Percentiles rank a stretch among this genome's conserved stretches.
Conservation (phyloP, 2,797 vertebrate species). For the Cuniculus paca region DNA sequence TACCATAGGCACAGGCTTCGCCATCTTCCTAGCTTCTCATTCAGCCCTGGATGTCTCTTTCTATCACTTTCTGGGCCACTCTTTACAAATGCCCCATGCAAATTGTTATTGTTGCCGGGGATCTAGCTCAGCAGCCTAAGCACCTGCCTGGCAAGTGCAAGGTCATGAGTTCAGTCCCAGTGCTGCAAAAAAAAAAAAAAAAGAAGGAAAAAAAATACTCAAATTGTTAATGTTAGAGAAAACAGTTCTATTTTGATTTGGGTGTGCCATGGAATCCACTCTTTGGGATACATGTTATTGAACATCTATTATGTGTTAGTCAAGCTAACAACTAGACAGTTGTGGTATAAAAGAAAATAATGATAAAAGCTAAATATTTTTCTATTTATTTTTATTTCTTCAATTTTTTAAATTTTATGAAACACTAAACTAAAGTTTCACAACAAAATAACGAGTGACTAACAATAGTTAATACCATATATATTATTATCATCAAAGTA, state of each 20-base stretch:
- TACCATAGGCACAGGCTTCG: background rate
- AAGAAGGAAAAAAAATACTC: too few species aligned
- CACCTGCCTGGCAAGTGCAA: too few species aligned
- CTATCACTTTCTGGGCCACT: background rate
- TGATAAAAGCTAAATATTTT: background rate
- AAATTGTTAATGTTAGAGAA: background rate
- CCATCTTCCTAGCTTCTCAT: background rate
- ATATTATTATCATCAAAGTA: background rate
- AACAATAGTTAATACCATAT: background rate
- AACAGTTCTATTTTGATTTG: background rate
- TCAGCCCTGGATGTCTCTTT: too few species aligned
- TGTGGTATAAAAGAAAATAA: background rate
- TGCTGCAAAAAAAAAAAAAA: too few species aligned
- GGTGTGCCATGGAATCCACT: background rate
- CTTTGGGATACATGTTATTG: background rate
- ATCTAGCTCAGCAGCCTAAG: too few species aligned
- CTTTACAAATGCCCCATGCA: background rate
- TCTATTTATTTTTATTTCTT: background rate
- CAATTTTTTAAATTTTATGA: background rate
- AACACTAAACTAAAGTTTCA: background rate
- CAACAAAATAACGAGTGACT: background rate
- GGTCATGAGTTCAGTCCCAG: too few species aligned
- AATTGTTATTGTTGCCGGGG: background rate
- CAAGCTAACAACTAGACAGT: background rate
- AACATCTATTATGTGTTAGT: background rate